These are phyloP conservation scores for Prosopocoilus inquinatus DNA, from an alignment of 2,888 invertebrate genomes.

Conservation along the genomic window DNA sequence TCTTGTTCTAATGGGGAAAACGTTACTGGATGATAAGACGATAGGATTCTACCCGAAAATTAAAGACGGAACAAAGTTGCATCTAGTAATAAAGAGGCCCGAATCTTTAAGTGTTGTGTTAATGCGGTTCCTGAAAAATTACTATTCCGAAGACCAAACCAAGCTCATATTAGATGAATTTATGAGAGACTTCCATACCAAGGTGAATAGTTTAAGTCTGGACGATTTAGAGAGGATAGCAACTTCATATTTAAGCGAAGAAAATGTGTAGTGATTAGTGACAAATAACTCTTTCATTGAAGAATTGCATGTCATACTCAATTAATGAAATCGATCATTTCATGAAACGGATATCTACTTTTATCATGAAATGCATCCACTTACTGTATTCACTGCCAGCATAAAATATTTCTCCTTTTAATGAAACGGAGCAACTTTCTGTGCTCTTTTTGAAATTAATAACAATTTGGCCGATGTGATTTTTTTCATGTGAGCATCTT, in stretches of 20 bases:
- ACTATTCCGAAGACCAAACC: constrained; percentile 64
- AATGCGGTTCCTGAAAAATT: constrained; percentile 60
- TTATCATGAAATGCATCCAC: too few species aligned
- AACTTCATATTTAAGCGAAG: constrained; percentile 44
- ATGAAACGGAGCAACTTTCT: too few species aligned
- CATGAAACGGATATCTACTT: too few species aligned
- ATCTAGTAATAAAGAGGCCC: constrained; percentile 68
- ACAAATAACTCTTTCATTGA: too few species aligned
- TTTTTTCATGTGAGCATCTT: too few species aligned
- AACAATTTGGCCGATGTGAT: too few species aligned
- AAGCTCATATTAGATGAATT: constrained; percentile 60
- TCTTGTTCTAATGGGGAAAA: constrained; percentile 67
- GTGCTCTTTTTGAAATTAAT: too few species aligned
- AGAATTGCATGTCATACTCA: too few species aligned
- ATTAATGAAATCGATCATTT: too few species aligned
- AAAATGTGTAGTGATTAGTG: constrained; percentile 23
- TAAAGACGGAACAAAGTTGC: constrained; percentile 72
- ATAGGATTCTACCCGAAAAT: constrained; percentile 69
- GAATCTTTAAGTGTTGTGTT: constrained; percentile 61
- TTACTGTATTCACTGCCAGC: too few species aligned
- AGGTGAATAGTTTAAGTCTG: constrained; percentile 46
- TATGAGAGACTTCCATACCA: constrained; percentile 51
- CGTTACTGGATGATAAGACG: constrained; percentile 69
- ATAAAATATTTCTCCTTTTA: too few species aligned
- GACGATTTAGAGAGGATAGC: constrained; percentile 51